Conservation (phyloP, 2,888 invertebrate species). For the Himalopsyche anomala region DNA sequence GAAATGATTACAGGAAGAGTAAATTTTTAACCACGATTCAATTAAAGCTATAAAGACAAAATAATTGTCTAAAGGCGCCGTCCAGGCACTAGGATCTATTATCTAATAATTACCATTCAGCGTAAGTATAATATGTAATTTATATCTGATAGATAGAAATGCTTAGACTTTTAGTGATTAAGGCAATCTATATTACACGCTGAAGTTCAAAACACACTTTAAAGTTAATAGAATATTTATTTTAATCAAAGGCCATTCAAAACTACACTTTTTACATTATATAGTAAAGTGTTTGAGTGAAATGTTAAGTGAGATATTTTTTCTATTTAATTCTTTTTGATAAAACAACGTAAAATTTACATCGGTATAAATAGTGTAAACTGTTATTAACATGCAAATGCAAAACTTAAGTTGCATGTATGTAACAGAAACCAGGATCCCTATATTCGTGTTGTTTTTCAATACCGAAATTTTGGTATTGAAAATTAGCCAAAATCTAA, state of each 20-base stretch:
- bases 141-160: background rate
- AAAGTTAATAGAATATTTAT: background rate
- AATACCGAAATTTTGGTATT: no score
- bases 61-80: background rate
- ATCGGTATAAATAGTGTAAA: no score
- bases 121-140: background rate
- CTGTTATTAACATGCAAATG: no score
- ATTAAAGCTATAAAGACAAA: background rate
- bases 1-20: background rate
- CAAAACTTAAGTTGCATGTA: no score
- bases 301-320: no score
- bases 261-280: background rate
- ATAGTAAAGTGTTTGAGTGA: no score
- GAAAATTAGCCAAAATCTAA: no score
- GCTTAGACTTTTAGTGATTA: background rate
- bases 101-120: constrained; percentile 1
- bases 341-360: no score
- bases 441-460: no score
- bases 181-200: background rate
- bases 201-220: background rate
- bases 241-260: background rate
- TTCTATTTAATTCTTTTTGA: no score
- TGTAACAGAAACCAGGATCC: no score
- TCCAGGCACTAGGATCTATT: background rate
- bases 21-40: background rate